Evolutionary conservation across 2,888 invertebrate genomes (phyloP).

Genomic region (Andricus quercusramuli): DNA sequence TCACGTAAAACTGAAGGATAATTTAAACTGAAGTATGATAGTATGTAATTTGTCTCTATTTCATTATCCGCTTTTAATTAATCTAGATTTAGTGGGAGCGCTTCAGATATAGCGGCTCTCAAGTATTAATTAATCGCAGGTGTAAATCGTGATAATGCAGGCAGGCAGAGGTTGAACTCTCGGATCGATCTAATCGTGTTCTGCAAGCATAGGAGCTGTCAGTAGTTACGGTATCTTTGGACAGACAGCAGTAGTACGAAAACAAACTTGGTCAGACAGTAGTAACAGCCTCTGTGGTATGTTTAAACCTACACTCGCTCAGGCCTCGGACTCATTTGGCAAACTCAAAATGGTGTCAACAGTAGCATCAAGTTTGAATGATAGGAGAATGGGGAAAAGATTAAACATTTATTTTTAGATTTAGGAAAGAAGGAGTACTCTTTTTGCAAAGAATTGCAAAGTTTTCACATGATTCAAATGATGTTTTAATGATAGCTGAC

Average conservation of each 20-base stretch:
- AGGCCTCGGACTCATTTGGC: too few species aligned
- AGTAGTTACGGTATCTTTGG: conserved; percentile 29
- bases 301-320: background rate
- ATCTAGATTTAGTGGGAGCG: background rate
- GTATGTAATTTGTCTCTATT: background rate
- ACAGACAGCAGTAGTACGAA: conserved; percentile 31
- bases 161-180: background rate
- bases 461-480: too few species aligned
- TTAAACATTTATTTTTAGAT: too few species aligned
- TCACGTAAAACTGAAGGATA: too few species aligned
- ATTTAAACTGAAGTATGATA: background rate
- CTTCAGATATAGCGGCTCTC: background rate
- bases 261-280: conserved; percentile 31
- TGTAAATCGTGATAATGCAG: background rate
- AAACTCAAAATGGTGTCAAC: too few species aligned
- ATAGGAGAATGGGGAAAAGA: too few species aligned
- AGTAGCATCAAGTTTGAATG: too few species aligned
- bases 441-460: too few species aligned
- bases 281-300: conserved; percentile 17
- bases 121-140: background rate
- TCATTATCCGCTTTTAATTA: background rate
- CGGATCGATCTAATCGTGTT: background rate
- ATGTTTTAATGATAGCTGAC: too few species aligned
- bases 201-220: background rate
- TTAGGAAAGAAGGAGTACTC: too few species aligned